Conservation (phyloP, 2,113 vertebrate species). For the Bungarus multicinctus region DNA sequence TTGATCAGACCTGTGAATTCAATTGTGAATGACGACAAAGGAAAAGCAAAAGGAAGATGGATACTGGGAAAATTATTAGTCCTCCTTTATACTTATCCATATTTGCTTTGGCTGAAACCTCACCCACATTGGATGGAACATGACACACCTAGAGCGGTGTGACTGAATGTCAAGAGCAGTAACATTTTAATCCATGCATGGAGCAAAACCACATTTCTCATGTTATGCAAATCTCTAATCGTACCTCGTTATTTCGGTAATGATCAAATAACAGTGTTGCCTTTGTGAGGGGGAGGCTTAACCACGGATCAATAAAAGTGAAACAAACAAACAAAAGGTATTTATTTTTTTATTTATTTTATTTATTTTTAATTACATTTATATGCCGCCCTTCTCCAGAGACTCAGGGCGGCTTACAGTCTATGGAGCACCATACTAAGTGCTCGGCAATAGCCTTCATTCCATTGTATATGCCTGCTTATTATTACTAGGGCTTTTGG, state of each 20-base stretch:
- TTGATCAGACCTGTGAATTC: not conserved
- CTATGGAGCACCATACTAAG: too few species aligned
- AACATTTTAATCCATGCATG: not conserved
- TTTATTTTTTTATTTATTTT: too few species aligned
- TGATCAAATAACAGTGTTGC: not conserved
- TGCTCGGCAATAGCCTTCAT: too few species aligned
- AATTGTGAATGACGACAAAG: not conserved
- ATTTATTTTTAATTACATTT: too few species aligned
- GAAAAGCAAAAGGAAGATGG: not conserved
- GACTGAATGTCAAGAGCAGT: not conserved
- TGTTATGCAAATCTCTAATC: not conserved
- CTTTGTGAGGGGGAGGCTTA: not conserved
- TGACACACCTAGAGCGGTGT: not conserved
- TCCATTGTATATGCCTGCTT: too few species aligned
- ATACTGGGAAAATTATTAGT: not conserved
- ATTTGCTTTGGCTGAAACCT: not conserved
- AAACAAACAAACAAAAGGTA: not conserved
- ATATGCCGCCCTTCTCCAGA: too few species aligned
- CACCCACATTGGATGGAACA: not conserved
- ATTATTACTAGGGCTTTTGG: too few species aligned
- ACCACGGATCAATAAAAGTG: not conserved
- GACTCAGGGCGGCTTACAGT: too few species aligned
- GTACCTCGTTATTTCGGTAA: not conserved
- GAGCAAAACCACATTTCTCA: not conserved
- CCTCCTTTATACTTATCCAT: not conserved